Evolutionary conservation across 2,113 vertebrate species (phyloP).

Genomic region (Mus pahari): DNA sequence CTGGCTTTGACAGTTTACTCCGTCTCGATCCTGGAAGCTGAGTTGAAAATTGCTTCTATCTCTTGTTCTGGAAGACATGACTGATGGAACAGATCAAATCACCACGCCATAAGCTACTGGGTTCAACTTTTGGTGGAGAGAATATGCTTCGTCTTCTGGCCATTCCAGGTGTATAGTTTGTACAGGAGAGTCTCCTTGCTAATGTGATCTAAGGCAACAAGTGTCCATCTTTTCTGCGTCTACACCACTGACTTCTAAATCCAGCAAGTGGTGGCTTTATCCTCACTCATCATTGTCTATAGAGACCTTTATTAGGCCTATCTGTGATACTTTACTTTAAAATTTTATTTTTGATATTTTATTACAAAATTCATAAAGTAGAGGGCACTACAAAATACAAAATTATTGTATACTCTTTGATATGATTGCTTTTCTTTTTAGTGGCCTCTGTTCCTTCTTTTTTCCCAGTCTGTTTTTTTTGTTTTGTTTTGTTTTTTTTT

Average conservation of each 20-base stretch:
- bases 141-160: neutral
- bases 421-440: slow-evolving; percentile 6
- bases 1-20: neutral
- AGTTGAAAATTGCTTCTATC: neutral
- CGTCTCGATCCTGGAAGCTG: neutral
- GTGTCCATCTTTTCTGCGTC: neutral
- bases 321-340: neutral
- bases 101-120: neutral
- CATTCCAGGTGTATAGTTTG: neutral
- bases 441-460: neutral
- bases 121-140: neutral
- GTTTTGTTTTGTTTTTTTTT: neutral
- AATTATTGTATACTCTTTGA: neutral
- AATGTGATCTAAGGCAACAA: neutral
- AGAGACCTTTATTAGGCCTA: neutral
- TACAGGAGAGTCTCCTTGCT: neutral
- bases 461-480: neutral
- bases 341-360: slow-evolving; percentile 7
- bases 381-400: neutral
- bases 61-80: neutral
- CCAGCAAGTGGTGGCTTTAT: neutral
- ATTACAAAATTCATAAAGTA: slow-evolving; percentile 12
- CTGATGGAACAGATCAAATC: neutral
- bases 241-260: neutral
- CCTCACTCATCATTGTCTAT: neutral